These are phyloP conservation scores for Orthosia gracilis DNA, from an alignment of 2,888 invertebrate genomes.

Conservation along the genomic window DNA sequence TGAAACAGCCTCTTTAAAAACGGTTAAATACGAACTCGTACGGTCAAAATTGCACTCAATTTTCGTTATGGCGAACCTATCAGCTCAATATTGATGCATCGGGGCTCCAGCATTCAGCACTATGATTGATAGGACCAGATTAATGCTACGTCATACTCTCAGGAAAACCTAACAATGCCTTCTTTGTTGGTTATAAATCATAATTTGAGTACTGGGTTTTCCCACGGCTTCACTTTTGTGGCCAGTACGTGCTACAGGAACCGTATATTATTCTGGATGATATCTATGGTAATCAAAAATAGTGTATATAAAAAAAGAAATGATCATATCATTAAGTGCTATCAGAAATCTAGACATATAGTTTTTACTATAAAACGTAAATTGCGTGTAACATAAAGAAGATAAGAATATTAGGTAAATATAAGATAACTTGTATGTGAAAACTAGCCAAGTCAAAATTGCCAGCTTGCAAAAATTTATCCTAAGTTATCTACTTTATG, in stretches of 20 bases:
- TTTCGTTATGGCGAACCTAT: slow-evolving; percentile 35
- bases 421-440: too few relatives aligned
- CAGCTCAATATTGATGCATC: slow-evolving; percentile 54
- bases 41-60: slow-evolving; percentile 34
- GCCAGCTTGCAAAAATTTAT: too few relatives aligned
- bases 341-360: too few relatives aligned
- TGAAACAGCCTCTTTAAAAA: slow-evolving; percentile 4
- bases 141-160: slow-evolving; percentile 14
- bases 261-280: background rate
- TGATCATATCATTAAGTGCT: too few relatives aligned
- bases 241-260: background rate
- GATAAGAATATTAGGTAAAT: too few relatives aligned
- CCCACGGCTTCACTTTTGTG: background rate
- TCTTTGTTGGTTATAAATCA: slow-evolving; percentile 13
- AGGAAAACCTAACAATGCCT: slow-evolving; percentile 20
- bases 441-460: too few relatives aligned
- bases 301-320: too few relatives aligned
- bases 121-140: slow-evolving; percentile 52
- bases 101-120: slow-evolving; percentile 22
- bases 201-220: background rate
- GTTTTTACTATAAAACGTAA: too few relatives aligned
- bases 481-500: too few relatives aligned
- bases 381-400: too few relatives aligned
- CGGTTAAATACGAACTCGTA: slow-evolving; percentile 10
- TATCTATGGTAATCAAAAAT: too few relatives aligned